Base-by-base conservation (phyloP, 1,140 invertebrate species). In the Drosophila prosaltans region DNA sequence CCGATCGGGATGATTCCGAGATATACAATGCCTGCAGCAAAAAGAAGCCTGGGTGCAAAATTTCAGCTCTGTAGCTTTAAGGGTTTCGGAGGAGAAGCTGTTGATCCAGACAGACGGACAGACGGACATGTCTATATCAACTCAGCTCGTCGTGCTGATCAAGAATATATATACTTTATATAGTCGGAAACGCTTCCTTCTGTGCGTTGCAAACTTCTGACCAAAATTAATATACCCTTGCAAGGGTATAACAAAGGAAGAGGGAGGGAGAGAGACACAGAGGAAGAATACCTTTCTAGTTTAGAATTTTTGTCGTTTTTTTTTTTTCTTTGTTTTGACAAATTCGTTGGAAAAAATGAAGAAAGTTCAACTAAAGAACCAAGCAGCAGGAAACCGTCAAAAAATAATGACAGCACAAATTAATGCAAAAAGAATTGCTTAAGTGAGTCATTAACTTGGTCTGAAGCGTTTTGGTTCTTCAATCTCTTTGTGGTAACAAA, bases 401-500 rank as follows among this genome's bases (percentile, higher is more conserved):
- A 64, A 64, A n/a, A 40, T 59, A 10, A 51, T 51, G 45, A 51
- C 45, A 51, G 8, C 45, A 51, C 21, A 51, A 59, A 59, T 64
- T 64, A 64, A 64, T 64, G 62, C 40, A 43, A 26, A 64, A 30
- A 71, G 41, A 51, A 39, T 6, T 16, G 48, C 41, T 51, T 16
- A 66, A 72, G 59, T 78, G 75, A 78, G 48, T 78, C 74, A 78
- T 72, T 72, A 78, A 72, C 62, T 55, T 63, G 57, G 16, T 62
- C 61, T 57, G 26, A 66, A 39, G 59, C 21, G 45, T 10, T 65
- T 55, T 69, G 24, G 63, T 60, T 60, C 36, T 41, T 69, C 28
- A 8, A 48, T 21, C 10, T 74, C 11, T n/a, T 26, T 40, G 39
- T 39, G 58, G 45, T 48, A 71, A 62, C 60, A 45, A 77, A 71